These are phyloP conservation scores for Pelobates cultripes DNA, from an alignment of 2,797 vertebrate genomes.

Conservation along the genomic window DNA sequence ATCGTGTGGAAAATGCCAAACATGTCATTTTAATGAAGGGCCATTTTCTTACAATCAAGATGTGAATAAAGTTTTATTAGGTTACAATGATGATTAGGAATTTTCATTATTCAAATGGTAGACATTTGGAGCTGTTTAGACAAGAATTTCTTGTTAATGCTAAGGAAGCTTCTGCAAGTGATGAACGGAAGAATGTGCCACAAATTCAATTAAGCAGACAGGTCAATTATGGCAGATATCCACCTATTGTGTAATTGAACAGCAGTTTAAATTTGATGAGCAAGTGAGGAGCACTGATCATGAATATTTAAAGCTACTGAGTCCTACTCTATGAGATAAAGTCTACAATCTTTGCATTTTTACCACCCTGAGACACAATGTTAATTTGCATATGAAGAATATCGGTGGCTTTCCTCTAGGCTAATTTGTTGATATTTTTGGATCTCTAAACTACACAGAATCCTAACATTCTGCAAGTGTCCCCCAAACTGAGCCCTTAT, in stretches of 20 bases:
- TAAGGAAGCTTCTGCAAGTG: neutral
- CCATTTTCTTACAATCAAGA: slow-evolving; percentile 62
- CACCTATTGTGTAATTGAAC: neutral
- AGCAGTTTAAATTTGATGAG: neutral
- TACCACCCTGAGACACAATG: no score
- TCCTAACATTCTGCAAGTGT: no score
- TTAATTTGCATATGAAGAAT: no score
- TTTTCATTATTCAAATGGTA: slow-evolving; percentile 31
- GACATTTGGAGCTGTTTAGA: neutral
- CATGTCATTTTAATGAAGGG: slow-evolving; percentile 67
- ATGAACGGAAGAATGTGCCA: neutral
- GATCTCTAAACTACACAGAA: no score
- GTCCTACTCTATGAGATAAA: no score
- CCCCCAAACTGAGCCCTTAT: no score
- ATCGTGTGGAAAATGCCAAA: slow-evolving; percentile 70
- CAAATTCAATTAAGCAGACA: neutral
- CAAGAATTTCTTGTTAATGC: neutral
- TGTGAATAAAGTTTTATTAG: neutral
- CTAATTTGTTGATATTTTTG: no score
- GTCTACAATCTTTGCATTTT: no score
- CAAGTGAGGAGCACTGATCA: neutral
- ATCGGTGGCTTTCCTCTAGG: no score
- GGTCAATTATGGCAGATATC: neutral
- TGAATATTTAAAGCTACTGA: neutral
- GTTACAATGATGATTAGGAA: slow-evolving; percentile 58